Conservation (phyloP, 2,113 vertebrate species). For the Eudyptes chrysolophus region DNA sequence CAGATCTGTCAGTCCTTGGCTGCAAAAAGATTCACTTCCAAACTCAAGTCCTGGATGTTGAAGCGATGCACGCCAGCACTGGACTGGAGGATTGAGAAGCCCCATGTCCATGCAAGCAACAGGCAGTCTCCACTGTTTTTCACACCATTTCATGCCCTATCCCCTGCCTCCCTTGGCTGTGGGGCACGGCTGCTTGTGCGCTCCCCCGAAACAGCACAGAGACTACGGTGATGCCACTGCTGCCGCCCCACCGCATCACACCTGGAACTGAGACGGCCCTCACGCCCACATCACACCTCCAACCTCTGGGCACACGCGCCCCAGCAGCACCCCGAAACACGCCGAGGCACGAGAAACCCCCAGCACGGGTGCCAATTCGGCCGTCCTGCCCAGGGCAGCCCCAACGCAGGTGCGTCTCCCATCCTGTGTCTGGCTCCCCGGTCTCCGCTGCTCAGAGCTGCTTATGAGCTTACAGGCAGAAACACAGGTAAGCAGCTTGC, state of each 20-base stretch:
- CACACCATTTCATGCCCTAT: rapidly evolving
- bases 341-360: rapidly evolving
- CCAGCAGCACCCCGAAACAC: background rate
- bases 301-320: background rate
- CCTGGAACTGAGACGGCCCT: rapidly evolving
- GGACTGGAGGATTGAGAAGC: rapidly evolving
- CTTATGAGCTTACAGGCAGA: background rate
- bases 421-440: background rate
- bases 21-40: background rate
- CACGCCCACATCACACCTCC: background rate
- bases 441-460: background rate
- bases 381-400: background rate
- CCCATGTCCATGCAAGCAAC: background rate
- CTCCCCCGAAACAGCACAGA: background rate
- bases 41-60: background rate
- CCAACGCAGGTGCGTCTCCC: rapidly evolving
- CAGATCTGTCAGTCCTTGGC: background rate
- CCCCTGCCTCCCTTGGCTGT: background rate
- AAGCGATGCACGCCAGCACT: background rate
- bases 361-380: rapidly evolving
- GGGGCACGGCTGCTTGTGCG: rapidly evolving
- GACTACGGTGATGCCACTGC: background rate
- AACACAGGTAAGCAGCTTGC: background rate
- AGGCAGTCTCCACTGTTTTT: background rate
- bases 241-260: rapidly evolving